Percentiles rank a stretch among this genome's conserved stretches.
phyloP scores from a whole-genome alignment of 1,140 invertebrate genomes.

The Drosophila kohkoa region DNA sequence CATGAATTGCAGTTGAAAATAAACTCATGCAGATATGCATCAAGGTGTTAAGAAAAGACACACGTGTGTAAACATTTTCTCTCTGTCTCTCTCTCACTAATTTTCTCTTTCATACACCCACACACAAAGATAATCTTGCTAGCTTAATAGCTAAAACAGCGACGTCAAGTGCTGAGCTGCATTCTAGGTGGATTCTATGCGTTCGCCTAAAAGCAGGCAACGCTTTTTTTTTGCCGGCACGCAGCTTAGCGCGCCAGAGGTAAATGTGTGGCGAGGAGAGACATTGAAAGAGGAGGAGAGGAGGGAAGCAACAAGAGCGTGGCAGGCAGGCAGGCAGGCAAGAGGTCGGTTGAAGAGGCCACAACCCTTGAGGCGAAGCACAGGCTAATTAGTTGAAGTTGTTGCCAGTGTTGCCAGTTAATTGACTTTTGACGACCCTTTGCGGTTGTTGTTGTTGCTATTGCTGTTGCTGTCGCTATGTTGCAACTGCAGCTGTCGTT shows the following conservation, averaged over 20 bases:
- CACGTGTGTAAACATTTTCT: neutral
- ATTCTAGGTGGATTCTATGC: conserved; percentile 41
- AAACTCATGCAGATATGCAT: neutral
- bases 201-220: conserved; percentile 59
- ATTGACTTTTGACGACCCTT: conserved; percentile 76
- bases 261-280: neutral
- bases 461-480: conserved; percentile 6
- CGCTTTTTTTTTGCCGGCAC: conserved; percentile 53
- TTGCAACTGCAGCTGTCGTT: conserved; percentile 6
- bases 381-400: conserved; percentile 77
- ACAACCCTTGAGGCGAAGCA: conserved; percentile 57
- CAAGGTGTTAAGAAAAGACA: conserved; percentile 4
- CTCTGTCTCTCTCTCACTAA: too few relatives aligned
- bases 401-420: conserved; percentile 77
- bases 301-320: too few relatives aligned
- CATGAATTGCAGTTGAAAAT: neutral
- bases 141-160: conserved; percentile 32
- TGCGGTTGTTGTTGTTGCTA: conserved; percentile 14
- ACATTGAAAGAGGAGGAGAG: too few relatives aligned
- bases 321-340: neutral
- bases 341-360: conserved; percentile 22
- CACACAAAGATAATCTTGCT: neutral
- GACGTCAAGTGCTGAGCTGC: conserved; percentile 48
- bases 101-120: neutral
- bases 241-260: neutral